Evolutionary conservation across 2,797 vertebrate species (phyloP).

Genomic region (Orientallactaga sibirica): DNA sequence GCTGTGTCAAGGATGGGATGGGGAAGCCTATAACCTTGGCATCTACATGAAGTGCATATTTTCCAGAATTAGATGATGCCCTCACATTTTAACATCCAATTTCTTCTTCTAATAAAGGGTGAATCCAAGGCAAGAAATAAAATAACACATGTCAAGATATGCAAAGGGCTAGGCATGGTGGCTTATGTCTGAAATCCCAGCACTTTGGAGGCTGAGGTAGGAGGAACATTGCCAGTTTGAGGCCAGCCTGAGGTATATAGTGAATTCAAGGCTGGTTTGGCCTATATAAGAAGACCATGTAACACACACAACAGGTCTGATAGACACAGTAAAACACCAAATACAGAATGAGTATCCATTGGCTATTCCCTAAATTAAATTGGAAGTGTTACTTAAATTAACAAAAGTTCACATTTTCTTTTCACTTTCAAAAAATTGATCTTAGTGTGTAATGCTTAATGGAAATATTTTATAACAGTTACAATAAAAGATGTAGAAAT

Average conservation of each 20-base stretch:
- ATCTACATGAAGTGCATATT: background rate
- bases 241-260: background rate
- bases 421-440: conserved; percentile 11
- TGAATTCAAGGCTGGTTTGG: background rate
- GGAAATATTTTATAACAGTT: conserved; percentile 11
- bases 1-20: background rate
- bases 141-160: conserved; percentile 22
- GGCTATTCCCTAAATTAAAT: conserved; percentile 13
- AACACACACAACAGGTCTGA: background rate
- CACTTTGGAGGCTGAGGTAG: background rate
- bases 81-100: background rate
- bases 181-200: background rate
- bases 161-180: background rate
- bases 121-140: background rate
- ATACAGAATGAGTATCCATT: background rate
- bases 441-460: conserved; percentile 3
- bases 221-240: background rate
- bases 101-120: background rate
- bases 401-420: conserved; percentile 47
- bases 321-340: background rate
- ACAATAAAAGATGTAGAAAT: conserved; percentile 6
- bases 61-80: background rate
- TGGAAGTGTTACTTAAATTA: background rate
- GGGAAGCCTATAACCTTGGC: background rate
- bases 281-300: background rate